phyloP scores from a whole-genome alignment of 2,888 invertebrate species.

The Meta bourneti region DNA sequence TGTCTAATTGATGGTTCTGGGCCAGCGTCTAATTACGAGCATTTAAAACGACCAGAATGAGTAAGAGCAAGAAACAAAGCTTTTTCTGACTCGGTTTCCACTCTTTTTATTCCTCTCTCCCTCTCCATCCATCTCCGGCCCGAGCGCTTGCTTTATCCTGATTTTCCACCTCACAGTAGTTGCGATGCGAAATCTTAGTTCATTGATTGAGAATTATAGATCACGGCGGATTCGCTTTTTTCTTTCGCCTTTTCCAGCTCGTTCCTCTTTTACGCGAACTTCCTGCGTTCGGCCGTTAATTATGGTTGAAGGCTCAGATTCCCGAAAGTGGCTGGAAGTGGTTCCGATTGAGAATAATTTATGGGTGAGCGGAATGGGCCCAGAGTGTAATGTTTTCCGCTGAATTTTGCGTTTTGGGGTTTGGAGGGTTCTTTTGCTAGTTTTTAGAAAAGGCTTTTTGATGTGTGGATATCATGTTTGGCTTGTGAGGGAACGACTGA shows the following conservation, averaged over 20 bases:
- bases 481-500: no score
- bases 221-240: background rate
- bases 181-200: slow-evolving; percentile 56
- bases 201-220: slow-evolving; percentile 73
- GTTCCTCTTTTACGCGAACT: slow-evolving; percentile 5
- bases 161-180: slow-evolving; percentile 32
- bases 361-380: slow-evolving; percentile 6
- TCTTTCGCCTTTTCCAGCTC: background rate
- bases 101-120: slow-evolving; percentile 10
- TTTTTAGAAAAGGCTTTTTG: no score
- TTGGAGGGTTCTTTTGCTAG: no score
- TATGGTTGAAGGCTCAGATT: slow-evolving; percentile 58
- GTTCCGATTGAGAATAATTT: slow-evolving; percentile 49
- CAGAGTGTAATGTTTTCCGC: background rate
- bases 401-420: background rate
- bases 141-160: background rate
- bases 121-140: slow-evolving; percentile 19
- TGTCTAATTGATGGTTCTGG: slow-evolving; percentile 72
- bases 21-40: slow-evolving; percentile 71
- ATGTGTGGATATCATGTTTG: no score
- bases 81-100: slow-evolving; percentile 43
- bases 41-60: slow-evolving; percentile 73
- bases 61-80: slow-evolving; percentile 72
- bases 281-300: slow-evolving; percentile 57
- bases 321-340: slow-evolving; percentile 16